Percentiles rank a stretch among this genome's conserved stretches.
Evolutionary conservation across 2,888 invertebrate species (phyloP).

Genomic region (Pogonocherus hispidulus): DNA sequence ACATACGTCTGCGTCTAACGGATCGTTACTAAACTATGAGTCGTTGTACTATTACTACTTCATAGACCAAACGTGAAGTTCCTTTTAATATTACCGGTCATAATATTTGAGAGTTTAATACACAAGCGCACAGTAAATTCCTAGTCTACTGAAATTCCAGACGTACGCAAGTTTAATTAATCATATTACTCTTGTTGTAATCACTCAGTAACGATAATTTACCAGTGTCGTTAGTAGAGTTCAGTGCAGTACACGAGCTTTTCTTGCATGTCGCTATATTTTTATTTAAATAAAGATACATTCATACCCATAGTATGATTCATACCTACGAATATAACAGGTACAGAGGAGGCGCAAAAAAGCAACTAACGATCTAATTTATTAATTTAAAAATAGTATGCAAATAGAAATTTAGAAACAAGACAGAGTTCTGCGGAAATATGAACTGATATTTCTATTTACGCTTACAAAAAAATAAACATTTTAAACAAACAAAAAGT

Average conservation of each 20-base stretch:
- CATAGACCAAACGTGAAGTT: conserved; percentile 9
- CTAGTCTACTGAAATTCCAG: conserved; percentile 11
- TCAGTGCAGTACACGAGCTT: neutral
- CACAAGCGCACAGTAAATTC: conserved; percentile 26
- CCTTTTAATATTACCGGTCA: neutral
- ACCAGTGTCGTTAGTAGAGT: neutral
- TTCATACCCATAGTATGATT: no score
- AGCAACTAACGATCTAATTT: no score
- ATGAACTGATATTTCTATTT: no score
- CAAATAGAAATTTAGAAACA: no score
- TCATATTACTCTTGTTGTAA: conserved; percentile 9
- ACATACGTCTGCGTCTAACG: conserved; percentile 27
- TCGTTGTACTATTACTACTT: conserved; percentile 13
- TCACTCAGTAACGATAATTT: conserved; percentile 14
- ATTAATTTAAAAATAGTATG: no score
- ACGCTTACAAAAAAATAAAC: no score
- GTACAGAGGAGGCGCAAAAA: no score
- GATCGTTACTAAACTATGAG: conserved; percentile 14
- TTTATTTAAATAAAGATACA: no score
- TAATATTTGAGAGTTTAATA: neutral
- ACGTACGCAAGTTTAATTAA: conserved; percentile 11
- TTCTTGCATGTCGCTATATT: neutral
- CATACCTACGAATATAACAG: no score
- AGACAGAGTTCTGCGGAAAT: no score
- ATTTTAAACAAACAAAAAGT: no score